Conservation (phyloP, 2,888 invertebrate species). For the Lithophane leautieri region DNA sequence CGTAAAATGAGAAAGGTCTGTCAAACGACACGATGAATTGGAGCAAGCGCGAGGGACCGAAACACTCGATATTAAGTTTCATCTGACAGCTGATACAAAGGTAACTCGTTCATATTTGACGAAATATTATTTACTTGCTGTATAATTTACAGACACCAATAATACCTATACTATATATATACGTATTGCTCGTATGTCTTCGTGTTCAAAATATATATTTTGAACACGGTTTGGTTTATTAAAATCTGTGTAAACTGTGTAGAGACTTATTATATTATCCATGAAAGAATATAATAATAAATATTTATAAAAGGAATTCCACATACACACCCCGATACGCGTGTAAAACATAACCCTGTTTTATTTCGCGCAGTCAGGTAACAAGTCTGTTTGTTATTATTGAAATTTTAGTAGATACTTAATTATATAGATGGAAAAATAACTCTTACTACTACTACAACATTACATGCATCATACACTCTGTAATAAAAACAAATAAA, state of each 20-base stretch:
- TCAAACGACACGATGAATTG: conserved; percentile 87
- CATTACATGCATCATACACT: neutral
- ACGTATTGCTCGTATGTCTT: conserved; percentile 5
- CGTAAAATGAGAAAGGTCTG: conserved; percentile 89
- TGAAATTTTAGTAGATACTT: neutral
- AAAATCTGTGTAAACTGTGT: neutral
- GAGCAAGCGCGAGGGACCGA: conserved; percentile 87
- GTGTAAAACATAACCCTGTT: neutral
- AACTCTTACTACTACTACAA: neutral
- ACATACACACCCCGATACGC: neutral
- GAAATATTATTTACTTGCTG: conserved; percentile 79
- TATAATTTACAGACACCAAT: conserved; percentile 64
- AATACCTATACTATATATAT: conserved; percentile 10
- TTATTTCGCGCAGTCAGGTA: neutral
- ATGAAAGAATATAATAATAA: no score
- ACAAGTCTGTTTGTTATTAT: conserved; percentile 2
- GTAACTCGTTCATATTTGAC: conserved; percentile 79
- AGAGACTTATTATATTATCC: neutral
- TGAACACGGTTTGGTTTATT: no score
- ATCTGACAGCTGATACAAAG: conserved; percentile 86
- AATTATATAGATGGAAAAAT: neutral
- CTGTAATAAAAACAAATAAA: conserved; percentile 28
- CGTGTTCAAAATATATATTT: neutral
- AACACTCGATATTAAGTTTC: conserved; percentile 84
- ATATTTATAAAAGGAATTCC: neutral